Evolutionary conservation across 2,888 invertebrate species (phyloP).

Genomic region (Polydrusus pterygomalis): DNA sequence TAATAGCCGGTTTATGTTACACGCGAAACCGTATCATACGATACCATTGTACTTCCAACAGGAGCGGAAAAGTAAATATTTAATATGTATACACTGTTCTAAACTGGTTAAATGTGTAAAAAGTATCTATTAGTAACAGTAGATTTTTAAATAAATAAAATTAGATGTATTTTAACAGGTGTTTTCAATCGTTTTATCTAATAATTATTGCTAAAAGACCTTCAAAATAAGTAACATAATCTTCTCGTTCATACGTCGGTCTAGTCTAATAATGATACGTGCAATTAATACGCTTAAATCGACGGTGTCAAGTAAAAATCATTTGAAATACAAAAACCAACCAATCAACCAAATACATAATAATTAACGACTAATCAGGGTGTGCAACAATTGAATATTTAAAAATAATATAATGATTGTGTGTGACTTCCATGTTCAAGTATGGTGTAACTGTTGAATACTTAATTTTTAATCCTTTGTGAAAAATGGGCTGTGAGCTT

Average conservation of each 20-base stretch:
- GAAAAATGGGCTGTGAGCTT: conserved; percentile 84
- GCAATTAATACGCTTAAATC: neutral
- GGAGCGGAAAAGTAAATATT: conserved; percentile 34
- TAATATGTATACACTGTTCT: conserved; percentile 17
- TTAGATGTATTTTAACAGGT: neutral
- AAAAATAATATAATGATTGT: neutral
- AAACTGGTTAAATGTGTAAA: conserved; percentile 14
- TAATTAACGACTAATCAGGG: neutral
- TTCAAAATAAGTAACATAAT: neutral
- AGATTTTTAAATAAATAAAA: neutral
- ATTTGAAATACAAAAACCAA: neutral
- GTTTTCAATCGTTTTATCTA: neutral
- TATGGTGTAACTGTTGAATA: neutral
- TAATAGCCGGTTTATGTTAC: neutral
- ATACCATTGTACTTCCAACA: conserved; percentile 18
- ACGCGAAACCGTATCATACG: neutral
- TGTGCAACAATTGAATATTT: neutral
- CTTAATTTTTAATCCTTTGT: neutral
- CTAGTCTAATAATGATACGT: too few relatives aligned
- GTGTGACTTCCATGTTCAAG: neutral
- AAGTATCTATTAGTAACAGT: conserved; percentile 1
- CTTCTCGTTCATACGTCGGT: too few relatives aligned
- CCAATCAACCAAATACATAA: neutral
- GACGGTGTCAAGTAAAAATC: neutral
- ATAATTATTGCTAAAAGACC: neutral